phyloP scores from a whole-genome alignment of 2,888 invertebrate genomes.

The Epirrhoe alternata region DNA sequence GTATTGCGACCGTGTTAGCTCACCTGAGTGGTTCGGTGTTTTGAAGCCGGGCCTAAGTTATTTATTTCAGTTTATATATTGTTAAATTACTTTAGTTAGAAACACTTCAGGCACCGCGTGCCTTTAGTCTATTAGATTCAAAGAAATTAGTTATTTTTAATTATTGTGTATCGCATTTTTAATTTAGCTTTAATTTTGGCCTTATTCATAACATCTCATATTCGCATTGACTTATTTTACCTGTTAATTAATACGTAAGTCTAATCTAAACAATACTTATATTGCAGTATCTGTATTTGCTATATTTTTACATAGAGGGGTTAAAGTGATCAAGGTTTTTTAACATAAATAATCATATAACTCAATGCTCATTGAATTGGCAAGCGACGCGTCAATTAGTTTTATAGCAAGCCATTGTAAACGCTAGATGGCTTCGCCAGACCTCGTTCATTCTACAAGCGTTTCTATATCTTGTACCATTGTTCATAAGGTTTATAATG shows the following conservation, averaged over 20 bases:
- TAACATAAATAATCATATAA: too few species aligned
- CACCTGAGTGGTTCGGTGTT: slow-evolving; percentile 1
- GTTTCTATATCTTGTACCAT: too few species aligned
- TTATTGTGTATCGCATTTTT: slow-evolving; percentile 36
- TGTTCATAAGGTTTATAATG: too few species aligned
- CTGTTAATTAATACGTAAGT: slow-evolving; percentile 1
- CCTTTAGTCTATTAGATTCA: slow-evolving; percentile 35
- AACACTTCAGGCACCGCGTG: slow-evolving; percentile 21
- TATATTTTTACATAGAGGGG: background rate
- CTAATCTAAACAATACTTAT: background rate
- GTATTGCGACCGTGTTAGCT: background rate
- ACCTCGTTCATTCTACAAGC: too few species aligned
- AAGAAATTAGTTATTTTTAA: slow-evolving; percentile 34
- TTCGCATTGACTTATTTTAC: background rate
- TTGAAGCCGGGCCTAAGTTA: slow-evolving; percentile 9
- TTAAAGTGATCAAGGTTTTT: background rate
- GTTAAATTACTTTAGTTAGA: slow-evolving; percentile 29
- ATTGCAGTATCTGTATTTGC: background rate
- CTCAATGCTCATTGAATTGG: too few species aligned
- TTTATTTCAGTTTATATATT: slow-evolving; percentile 28
- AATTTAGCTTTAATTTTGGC: slow-evolving; percentile 28
- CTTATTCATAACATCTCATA: background rate
- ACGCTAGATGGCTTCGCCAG: too few species aligned
- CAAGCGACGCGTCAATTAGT: too few species aligned
- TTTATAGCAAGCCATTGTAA: too few species aligned